Conservation (phyloP, 2,113 vertebrate species). For the Rafetus swinhoei region DNA sequence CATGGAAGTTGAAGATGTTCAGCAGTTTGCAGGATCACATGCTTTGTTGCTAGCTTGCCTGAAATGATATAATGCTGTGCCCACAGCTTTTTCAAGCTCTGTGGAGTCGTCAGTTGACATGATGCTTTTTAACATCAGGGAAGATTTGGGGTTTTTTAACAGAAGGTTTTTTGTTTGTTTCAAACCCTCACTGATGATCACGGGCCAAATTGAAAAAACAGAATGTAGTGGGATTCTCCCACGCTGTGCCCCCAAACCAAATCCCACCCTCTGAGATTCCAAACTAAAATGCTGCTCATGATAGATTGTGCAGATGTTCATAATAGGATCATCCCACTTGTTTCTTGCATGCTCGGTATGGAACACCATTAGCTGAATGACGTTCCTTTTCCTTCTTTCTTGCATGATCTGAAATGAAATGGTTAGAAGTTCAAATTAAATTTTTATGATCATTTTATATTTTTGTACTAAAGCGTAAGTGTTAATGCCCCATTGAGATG, state of each 20-base stretch:
- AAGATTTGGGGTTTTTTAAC: not conserved
- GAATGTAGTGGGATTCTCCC: not conserved
- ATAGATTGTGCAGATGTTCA: not conserved
- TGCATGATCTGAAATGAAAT: not conserved
- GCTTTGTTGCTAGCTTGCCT: not conserved
- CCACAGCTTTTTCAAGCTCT: not conserved
- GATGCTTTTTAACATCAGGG: slow-evolving; percentile 8
- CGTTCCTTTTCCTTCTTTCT: not conserved
- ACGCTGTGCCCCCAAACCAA: not conserved
- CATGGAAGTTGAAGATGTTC: not conserved
- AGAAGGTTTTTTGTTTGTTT: not conserved
- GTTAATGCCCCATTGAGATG: not conserved
- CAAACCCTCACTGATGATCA: not conserved
- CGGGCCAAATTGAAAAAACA: not conserved
- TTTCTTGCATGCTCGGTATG: not conserved
- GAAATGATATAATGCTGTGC: not conserved
- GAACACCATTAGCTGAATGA: not conserved
- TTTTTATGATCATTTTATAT: not conserved
- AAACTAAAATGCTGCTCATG: not conserved
- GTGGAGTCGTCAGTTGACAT: not conserved
- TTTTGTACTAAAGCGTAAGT: not conserved
- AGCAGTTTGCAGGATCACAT: not conserved
- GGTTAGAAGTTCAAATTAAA: not conserved
- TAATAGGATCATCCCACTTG: not conserved
- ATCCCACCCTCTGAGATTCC: not conserved